Evolutionary conservation across 2,113 vertebrate genomes (phyloP).

Genomic region (Maccullochella peelii): DNA sequence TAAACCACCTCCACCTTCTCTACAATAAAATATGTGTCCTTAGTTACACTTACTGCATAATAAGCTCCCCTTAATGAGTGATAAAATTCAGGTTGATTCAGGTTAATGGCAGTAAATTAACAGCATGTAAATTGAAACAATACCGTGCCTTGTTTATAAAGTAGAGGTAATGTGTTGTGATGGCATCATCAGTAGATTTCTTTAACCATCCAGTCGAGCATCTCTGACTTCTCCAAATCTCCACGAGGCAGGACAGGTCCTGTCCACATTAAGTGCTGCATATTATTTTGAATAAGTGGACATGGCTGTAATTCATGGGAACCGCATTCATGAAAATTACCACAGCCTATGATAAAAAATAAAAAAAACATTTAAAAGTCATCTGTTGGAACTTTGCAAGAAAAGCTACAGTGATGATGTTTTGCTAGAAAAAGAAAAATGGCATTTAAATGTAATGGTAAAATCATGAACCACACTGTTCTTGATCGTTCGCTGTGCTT

Average conservation of each 20-base stretch:
- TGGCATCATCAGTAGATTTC: neutral
- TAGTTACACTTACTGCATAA: constrained; percentile 33
- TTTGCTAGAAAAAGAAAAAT: neutral
- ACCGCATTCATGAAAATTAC: neutral
- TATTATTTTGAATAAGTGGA: too few relatives aligned
- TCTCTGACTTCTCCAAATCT: neutral
- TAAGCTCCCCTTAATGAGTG: constrained; percentile 29
- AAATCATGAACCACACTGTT: neutral
- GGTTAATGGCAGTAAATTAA: constrained; percentile 31
- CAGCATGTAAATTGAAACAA: constrained; percentile 5
- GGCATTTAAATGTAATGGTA: neutral
- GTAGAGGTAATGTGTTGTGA: neutral
- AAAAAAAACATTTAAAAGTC: neutral
- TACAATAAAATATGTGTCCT: constrained; percentile 11
- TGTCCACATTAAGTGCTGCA: neutral
- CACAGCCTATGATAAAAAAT: neutral
- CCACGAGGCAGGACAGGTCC: neutral
- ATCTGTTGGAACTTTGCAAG: neutral
- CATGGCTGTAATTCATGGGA: neutral
- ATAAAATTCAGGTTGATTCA: constrained; percentile 25
- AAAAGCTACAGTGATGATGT: neutral
- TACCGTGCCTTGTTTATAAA: constrained; percentile 12
- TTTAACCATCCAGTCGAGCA: neutral
- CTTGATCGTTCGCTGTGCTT: neutral
- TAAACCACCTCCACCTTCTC: constrained; percentile 1